Conservation (phyloP, 2,113 vertebrate species). For the Gobius niger region DNA sequence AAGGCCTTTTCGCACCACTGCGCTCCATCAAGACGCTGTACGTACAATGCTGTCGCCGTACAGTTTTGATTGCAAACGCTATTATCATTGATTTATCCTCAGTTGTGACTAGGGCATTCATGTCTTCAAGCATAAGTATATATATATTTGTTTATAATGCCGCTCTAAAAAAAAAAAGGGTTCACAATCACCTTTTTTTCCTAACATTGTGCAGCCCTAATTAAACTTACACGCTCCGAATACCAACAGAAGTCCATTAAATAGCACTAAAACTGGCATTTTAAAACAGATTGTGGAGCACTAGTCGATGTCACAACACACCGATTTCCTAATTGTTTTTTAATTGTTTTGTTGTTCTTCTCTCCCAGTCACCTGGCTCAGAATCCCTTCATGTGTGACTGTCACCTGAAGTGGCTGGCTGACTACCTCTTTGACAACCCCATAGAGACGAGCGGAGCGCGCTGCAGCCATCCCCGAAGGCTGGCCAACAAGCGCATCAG, state of each 20-base stretch:
- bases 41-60: constrained; percentile 52
- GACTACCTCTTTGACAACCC: constrained; percentile 99
- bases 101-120: background rate
- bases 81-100: background rate
- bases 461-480: constrained; percentile 94
- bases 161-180: background rate
- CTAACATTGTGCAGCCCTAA: background rate
- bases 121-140: background rate
- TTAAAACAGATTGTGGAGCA: constrained; percentile 4
- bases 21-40: constrained; percentile 97
- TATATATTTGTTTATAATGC: too few relatives aligned
- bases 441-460: constrained; percentile 96
- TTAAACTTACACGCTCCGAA: background rate
- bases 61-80: too few relatives aligned
- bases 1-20: constrained; percentile 92
- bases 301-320: background rate
- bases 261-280: constrained; percentile 1
- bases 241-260: background rate
- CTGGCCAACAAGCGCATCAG: constrained; percentile 99
- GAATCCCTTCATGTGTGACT: constrained; percentile 99
- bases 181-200: background rate
- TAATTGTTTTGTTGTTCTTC: constrained; percentile 17
- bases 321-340: background rate
- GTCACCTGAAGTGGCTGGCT: constrained; percentile 98
- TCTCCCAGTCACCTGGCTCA: constrained; percentile 91